These are phyloP conservation scores for Chloropsis hardwickii DNA, from an alignment of 2,113 vertebrate species.

Conservation along the genomic window DNA sequence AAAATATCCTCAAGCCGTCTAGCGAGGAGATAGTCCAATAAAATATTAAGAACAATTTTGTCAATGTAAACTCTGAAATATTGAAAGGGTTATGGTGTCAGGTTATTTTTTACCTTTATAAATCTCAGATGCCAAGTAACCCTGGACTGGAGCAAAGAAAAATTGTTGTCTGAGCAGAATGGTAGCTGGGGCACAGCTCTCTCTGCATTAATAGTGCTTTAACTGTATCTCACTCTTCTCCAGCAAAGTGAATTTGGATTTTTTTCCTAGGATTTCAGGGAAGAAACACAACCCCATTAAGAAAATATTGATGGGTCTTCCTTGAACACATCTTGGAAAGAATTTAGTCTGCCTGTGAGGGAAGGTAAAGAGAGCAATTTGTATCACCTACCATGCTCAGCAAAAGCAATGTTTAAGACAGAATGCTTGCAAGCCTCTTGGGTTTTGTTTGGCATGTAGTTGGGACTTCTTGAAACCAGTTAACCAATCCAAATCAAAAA, in stretches of 20 bases:
- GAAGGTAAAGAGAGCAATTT: not conserved
- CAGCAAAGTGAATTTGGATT: not conserved
- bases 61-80: conserved; percentile 55
- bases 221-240: not conserved
- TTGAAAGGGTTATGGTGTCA: not conserved
- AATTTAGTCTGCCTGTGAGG: not conserved
- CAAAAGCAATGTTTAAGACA: not conserved
- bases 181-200: not conserved
- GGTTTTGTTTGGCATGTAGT: not conserved
- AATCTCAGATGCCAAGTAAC: not conserved
- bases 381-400: not conserved
- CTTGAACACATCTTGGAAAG: not conserved
- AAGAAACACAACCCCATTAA: not conserved
- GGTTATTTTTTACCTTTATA: not conserved
- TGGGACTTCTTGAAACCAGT: not conserved
- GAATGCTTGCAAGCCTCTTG: not conserved
- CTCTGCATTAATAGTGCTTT: not conserved
- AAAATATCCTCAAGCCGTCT: conserved; percentile 18
- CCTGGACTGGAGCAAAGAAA: not conserved
- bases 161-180: not conserved
- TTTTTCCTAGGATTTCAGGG: not conserved
- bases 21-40: not conserved
- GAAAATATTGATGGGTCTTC: not conserved
- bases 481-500: not conserved
- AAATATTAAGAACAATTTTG: conserved; percentile 58